Base-by-base conservation (phyloP, 2,888 invertebrate species). In the Polydrusus cervinus region DNA sequence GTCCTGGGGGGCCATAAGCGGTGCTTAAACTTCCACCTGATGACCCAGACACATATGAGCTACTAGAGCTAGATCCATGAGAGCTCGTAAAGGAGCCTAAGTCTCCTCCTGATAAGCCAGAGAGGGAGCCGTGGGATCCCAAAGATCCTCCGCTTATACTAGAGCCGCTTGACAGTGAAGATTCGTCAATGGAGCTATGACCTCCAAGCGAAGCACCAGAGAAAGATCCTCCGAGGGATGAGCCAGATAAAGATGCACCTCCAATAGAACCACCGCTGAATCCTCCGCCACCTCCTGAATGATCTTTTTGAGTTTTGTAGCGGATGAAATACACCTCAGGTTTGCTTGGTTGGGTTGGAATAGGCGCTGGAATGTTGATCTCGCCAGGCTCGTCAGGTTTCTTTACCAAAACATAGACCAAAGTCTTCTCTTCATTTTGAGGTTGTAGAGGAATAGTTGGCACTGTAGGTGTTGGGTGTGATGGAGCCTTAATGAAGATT, bases 261-360 rank as follows among this genome's bases (percentile, higher is more conserved):
- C 74, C 80, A 30, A 86, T 84, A 30, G 73, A 73, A 16, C 83
- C 78, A 86, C 86, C 71, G 14, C 74, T 64, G 8, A 40, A 20
- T 34, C 34, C 34, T 3, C 9, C 34, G 16, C 72, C 72, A 25
- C 61, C 67, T 38, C 66, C 55, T 62, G 61, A 30, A 47, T 71
- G 62, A 78, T 89, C 89, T 84, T 88, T 90, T 88, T 93, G 93
- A 77, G 93, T 93, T 89, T 93, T 93, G 90, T 94, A 94, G 81
- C 93, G 91, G 90, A 94, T 95, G 90, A 95, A 96, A 91, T 95
- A 96, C 68, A 95, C 95, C 89, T 95, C 95, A 70, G 95, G 95
- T 89, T 95, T 95, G 86, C 94, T 92, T 78, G 95, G 95, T 84
- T 94, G 93, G 62, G 95, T 95, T 61, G 95, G 95, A 1, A 92